Evolutionary conservation across 2,113 vertebrate species (phyloP).

Genomic region (Cnemophilus loriae): DNA sequence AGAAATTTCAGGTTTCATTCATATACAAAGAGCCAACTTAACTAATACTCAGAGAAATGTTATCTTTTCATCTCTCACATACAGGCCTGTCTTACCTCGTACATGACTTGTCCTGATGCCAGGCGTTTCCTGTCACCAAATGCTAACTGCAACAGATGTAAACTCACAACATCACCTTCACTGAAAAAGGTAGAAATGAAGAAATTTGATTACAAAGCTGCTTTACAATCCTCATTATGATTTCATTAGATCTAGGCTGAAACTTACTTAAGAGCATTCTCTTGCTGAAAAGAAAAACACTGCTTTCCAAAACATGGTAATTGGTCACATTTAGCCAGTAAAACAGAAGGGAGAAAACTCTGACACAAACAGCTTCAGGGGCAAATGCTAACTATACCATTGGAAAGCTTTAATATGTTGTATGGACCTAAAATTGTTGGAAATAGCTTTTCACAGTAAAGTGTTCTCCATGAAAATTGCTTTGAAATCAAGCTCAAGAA

Average conservation of each 20-base stretch:
- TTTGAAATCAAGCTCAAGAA: neutral
- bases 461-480: neutral
- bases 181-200: conserved; percentile 66
- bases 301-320: neutral
- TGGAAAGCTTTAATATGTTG: neutral
- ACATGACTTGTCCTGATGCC: conserved; percentile 87
- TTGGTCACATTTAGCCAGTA: neutral
- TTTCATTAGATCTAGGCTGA: neutral
- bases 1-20: neutral
- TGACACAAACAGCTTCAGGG: neutral
- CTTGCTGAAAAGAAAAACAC: neutral
- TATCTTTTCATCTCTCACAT: neutral
- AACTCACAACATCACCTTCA: conserved; percentile 85
- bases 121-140: conserved; percentile 88
- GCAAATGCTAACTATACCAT: neutral
- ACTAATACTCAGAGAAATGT: neutral
- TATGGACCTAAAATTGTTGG: neutral
- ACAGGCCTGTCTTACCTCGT: conserved; percentile 78
- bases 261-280: neutral
- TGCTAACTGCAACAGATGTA: conserved; percentile 88
- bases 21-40: neutral
- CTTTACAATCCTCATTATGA: neutral
- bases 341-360: neutral
- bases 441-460: neutral
- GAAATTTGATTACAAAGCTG: neutral